These are phyloP conservation scores for Bicyclus anynana DNA, from an alignment of 1,140 invertebrate species.

Conservation along the genomic window DNA sequence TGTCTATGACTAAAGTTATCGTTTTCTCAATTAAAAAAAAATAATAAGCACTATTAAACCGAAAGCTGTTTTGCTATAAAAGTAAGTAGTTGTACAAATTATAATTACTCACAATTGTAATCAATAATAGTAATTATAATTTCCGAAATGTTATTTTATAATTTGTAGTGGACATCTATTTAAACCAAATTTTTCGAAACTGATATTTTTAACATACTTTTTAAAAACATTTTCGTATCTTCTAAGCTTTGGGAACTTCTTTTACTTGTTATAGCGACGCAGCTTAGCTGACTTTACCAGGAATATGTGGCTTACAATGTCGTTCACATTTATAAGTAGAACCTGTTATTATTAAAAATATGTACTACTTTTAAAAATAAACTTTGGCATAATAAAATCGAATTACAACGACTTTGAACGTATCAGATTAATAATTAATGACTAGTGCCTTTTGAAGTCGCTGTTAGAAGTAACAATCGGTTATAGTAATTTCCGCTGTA, in stretches of 20 bases:
- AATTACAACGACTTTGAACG: constrained; percentile 54
- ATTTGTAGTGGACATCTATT: neutral
- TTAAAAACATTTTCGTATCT: neutral
- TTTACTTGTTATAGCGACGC: constrained; percentile 9
- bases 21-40: no score
- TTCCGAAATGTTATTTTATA: no score
- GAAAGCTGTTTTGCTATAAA: neutral
- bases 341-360: constrained; percentile 6
- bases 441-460: constrained; percentile 69
- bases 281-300: constrained; percentile 17
- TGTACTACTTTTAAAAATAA: constrained; percentile 11
- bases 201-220: neutral
- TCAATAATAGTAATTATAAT: no score
- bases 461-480: constrained; percentile 48
- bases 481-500: constrained; percentile 26
- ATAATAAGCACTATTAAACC: no score
- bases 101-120: no score
- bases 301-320: constrained; percentile 8
- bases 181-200: neutral
- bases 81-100: no score
- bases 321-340: constrained; percentile 7
- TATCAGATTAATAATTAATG: constrained; percentile 57
- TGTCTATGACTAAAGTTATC: no score
- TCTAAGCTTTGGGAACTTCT: neutral
- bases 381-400: constrained; percentile 14